These are phyloP conservation scores for Threskiornis aethiopicus DNA, from an alignment of 2,797 vertebrate genomes.

Conservation along the genomic window DNA sequence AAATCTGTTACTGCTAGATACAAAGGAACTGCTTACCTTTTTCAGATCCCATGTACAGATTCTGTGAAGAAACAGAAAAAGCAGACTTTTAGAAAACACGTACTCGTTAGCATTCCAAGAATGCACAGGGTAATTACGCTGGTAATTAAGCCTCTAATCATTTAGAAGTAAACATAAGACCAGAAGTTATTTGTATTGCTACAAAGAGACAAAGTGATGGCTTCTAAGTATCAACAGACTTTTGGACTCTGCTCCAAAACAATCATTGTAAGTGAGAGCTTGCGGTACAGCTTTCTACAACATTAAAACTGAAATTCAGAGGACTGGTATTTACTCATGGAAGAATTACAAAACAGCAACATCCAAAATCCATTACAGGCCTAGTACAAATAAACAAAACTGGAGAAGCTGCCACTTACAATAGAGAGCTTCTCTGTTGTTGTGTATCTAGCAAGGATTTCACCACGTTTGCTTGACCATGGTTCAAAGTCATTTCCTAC, in stretches of 20 bases:
- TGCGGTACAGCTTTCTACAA: neutral
- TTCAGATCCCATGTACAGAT: constrained; percentile 94
- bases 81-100: neutral
- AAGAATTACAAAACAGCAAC: neutral
- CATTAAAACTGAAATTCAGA: neutral
- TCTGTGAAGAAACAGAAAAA: constrained; percentile 77
- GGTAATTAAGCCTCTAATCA: neutral
- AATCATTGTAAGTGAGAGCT: neutral
- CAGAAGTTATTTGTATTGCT: neutral
- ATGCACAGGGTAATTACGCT: neutral
- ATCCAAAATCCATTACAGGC: neutral
- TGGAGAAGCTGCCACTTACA: constrained; percentile 76
- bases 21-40: constrained; percentile 80
- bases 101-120: neutral
- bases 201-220: neutral
- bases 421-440: constrained; percentile 97
- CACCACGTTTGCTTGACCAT: constrained; percentile 89
- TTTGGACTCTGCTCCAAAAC: neutral
- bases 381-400: neutral
- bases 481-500: constrained; percentile 91
- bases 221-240: neutral
- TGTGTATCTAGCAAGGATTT: constrained; percentile 93
- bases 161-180: neutral
- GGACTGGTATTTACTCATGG: neutral
- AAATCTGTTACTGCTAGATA: neutral